Evolutionary conservation across 2,888 invertebrate species (phyloP).

Genomic region (Eilema caniola): DNA sequence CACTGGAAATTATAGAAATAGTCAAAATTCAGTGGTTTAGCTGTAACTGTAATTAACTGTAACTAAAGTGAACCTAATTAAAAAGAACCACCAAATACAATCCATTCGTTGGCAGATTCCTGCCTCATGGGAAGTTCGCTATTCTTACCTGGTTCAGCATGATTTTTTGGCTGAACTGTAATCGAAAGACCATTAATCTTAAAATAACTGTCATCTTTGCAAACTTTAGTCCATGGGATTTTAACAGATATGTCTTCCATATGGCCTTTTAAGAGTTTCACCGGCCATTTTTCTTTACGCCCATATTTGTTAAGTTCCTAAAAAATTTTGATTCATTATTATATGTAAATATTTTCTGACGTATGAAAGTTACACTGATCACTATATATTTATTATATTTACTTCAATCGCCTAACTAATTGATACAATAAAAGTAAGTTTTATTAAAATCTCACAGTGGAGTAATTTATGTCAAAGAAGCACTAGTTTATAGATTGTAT

Average conservation of each 20-base stretch:
- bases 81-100: no score
- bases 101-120: no score
- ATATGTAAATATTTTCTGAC: background rate
- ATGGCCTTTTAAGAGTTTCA: conserved; percentile 96
- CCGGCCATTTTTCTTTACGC: conserved; percentile 94
- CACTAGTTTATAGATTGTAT: background rate
- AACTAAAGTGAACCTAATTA: no score
- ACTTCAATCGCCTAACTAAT: background rate
- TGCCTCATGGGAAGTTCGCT: background rate
- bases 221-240: conserved; percentile 85
- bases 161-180: conserved; percentile 8
- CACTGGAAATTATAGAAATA: conserved; percentile 2
- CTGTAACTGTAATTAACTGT: no score
- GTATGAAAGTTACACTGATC: background rate
- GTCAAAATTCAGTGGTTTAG: background rate
- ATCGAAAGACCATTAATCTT: conserved; percentile 6
- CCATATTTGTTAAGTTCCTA: conserved; percentile 95
- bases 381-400: background rate
- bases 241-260: conserved; percentile 94
- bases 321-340: conserved; percentile 38
- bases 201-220: background rate
- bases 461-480: background rate
- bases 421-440: no score
- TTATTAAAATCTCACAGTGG: no score
- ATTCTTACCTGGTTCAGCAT: conserved; percentile 7